Percentiles rank a stretch among this genome's conserved stretches.
Conservation (phyloP, 2,797 vertebrate genomes). For the Lacerta bilineata region DNA sequence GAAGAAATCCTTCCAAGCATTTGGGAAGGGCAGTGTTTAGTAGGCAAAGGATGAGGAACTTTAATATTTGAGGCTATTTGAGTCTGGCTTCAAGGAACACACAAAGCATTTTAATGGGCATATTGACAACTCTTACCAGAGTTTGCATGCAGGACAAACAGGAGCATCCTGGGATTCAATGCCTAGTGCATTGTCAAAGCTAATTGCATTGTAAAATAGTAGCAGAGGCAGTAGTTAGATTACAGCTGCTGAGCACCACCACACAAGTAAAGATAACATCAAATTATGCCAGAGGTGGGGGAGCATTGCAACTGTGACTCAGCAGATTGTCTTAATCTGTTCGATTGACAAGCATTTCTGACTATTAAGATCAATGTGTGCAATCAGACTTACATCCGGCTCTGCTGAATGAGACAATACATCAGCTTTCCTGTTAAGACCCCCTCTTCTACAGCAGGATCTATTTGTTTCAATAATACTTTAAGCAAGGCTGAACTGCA, state of each 20-base stretch:
- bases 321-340: slow-evolving; percentile 60
- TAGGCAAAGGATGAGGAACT: background rate
- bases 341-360: slow-evolving; percentile 49
- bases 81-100: background rate
- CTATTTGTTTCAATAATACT: slow-evolving; percentile 10
- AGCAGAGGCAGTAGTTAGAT: background rate
- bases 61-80: background rate
- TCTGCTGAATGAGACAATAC: accelerated
- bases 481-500: background rate
- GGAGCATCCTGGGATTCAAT: slow-evolving; percentile 16
- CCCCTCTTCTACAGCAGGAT: background rate
- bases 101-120: slow-evolving; percentile 13
- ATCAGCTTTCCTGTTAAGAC: background rate
- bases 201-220: slow-evolving; percentile 7
- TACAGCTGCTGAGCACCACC: slow-evolving; percentile 55
- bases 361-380: background rate
- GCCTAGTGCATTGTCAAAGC: background rate
- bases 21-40: background rate
- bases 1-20: background rate
- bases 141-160: slow-evolving; percentile 34
- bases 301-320: slow-evolving; percentile 71
- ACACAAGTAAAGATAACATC: slow-evolving; percentile 69
- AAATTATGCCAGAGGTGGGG: slow-evolving; percentile 54
- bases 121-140: slow-evolving; percentile 30
- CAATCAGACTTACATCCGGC: background rate